These are phyloP conservation scores for Sceloporus undulatus DNA, from an alignment of 2,113 vertebrate genomes.

Conservation along the genomic window DNA sequence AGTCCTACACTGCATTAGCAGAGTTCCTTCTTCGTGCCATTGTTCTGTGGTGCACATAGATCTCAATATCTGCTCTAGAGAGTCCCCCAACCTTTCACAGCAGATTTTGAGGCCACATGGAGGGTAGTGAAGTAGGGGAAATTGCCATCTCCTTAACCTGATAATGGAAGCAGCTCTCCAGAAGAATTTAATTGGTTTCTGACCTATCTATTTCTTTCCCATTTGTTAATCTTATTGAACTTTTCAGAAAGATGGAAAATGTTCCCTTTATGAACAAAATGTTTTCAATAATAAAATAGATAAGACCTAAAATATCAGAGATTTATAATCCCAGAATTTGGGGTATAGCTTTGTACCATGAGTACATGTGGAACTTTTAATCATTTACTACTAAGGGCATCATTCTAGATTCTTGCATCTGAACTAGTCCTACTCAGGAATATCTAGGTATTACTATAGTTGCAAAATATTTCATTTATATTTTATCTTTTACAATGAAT, in stretches of 20 bases:
- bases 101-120: too few species aligned
- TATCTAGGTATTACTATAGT: constrained; percentile 21
- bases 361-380: neutral
- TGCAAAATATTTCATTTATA: constrained; percentile 25
- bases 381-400: neutral
- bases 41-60: too few species aligned
- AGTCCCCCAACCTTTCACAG: too few species aligned
- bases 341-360: neutral
- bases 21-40: too few species aligned
- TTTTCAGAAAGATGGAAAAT: neutral
- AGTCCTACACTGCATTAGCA: too few species aligned
- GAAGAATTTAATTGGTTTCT: neutral
- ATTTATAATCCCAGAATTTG: neutral
- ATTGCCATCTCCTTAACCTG: too few species aligned
- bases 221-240: neutral
- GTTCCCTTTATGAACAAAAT: neutral
- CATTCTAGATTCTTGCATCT: constrained; percentile 26
- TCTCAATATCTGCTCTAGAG: neutral
- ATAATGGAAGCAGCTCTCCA: too few species aligned
- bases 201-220: neutral
- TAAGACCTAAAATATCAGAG: neutral
- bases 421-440: constrained; percentile 24
- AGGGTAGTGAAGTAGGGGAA: too few species aligned
- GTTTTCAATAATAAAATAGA: neutral
- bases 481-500: neutral